Evolutionary conservation across 35 echinoderm and acorn worm species (phyloP), one percentile per base, ranked within the genome.

Genomic region (Acanthaster planci): DNA sequence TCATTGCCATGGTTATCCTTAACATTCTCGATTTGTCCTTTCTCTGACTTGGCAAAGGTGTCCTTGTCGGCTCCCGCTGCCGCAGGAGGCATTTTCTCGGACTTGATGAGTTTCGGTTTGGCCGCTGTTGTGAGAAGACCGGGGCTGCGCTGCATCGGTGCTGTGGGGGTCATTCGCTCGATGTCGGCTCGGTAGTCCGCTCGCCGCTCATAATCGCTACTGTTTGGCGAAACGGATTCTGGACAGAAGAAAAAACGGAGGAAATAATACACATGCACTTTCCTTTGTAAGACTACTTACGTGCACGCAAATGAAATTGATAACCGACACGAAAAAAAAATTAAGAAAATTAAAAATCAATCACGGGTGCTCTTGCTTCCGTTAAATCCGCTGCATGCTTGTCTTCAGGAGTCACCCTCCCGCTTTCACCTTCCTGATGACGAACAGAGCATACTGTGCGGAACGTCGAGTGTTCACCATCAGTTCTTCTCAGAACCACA

Each of bases 51-150:
- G 2, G 21, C 23, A 10, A 72, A 34, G 14, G 34, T 29, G 18
- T 72, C 64, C 29, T 72, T 72, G 16, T 72, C 64, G 0, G 34
- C 23, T 30, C 21, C 64, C 0, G 34, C 64, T 26, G 14, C 34
- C 18, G 34, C 26, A 10, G 26, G 22, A 1, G 64, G 23, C 64
- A 72, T 35, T 72, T 72, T 72, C 64, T 72, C 64, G 19, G 64
- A 72, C 64, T 72, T 72, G 64, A 72, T 34, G 64, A 72, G 64
- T 72, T 72, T 72, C 26, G 30, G 64, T 7, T 19, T 19, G 29
- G 64, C 64, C 14, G 64, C 26, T 8, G 64, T 31, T 19, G 30
- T 0, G 29, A 31, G 23, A 19, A 72, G 18, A 72, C 64, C 64
- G 64, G 64, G 18, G 64, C 64, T 72, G 7, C 64, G 64, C 64